Evolutionary conservation across 1,140 invertebrate species (phyloP), one percentile per base, ranked within the genome.

Genomic region (Proctacanthus coquilletti): DNA sequence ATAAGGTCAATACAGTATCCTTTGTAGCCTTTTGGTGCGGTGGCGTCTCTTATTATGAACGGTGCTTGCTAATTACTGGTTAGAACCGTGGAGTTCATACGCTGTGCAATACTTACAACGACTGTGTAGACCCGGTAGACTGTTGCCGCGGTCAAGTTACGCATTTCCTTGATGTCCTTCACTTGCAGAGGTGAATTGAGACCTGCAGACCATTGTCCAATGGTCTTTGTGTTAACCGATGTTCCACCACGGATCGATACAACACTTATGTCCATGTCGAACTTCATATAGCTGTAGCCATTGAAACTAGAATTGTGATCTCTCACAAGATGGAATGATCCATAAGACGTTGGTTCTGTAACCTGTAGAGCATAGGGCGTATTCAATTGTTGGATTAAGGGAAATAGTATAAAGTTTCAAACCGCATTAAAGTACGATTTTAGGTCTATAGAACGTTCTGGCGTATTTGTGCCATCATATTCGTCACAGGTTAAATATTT

Each of bases 1-100:
- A 97, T 74, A 1, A 97, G 62, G 55, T 96, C 91, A 34, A 95
- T 85, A 57, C 91, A 95, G 55, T 94, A 97, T 8, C 93, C 93
- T 47, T 74, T 75, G 54, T 77, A 93, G 13, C 75, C 68, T 41
- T 74, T 70, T 0, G 70, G 75, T 0, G 69, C 61, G 0, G 68
- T 64, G 27, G 74, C 64, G 42, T 80, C 75, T 47, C 60, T 70
- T 57, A 82, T 81, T n/a, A 93, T 75, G 50, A 93, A 94, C 0
- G 89, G 89, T 18, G 81, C 70, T 73, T 88, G 81, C 80, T 86
- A 21, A 21, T 15, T 29, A 38, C 15, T 21, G 27, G 11, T 9
- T 5, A 18, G 11, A 23, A 15, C 8, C 41, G 13, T 34, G 15
- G 25, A 9, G 25, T n/a, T 9, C 25, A 27, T 9, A 27, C n/a